A percentile compares a stretch with the other conserved stretches of the same genome.
phyloP scores from a whole-genome alignment of 2,797 vertebrate species.

The Mycteria americana region DNA sequence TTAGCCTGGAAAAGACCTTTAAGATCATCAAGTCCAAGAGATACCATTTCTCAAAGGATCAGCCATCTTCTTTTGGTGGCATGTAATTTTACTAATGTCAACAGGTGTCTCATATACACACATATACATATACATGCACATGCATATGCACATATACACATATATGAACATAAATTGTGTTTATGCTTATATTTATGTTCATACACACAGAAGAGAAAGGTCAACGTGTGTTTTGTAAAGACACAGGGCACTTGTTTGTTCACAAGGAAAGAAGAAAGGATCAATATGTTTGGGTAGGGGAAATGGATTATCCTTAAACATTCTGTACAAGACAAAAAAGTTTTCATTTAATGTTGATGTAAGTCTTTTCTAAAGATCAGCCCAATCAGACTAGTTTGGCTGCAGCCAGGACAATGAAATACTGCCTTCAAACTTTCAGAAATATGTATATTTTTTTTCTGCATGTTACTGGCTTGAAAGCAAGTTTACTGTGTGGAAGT shows the following conservation, averaged over 20 bases:
- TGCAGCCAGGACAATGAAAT: background rate
- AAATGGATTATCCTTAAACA: conserved; percentile 17
- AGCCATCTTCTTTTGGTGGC: background rate
- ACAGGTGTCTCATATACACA: too few species aligned
- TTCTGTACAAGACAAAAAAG: background rate
- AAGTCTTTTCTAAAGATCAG: background rate
- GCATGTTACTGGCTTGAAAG: background rate
- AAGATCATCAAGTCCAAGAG: too few species aligned
- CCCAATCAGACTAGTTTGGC: background rate
- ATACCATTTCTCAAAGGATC: background rate
- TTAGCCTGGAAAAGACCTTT: too few species aligned
- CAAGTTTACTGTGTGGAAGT: background rate
- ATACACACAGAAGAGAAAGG: background rate
- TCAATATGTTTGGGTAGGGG: background rate
- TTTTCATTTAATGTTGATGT: background rate
- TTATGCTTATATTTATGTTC: background rate
- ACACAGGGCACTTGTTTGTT: background rate
- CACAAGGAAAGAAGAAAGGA: background rate
- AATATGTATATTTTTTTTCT: background rate
- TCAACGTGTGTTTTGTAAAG: background rate
- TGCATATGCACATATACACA: accelerated
- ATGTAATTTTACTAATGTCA: background rate
- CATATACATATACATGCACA: accelerated
- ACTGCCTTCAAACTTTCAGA: background rate
- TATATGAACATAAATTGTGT: background rate